A percentile compares a stretch with the other conserved stretches of the same genome.
Conservation (phyloP, 37 sponge, comb jelly and placozoan species). For the Chondrilla cf. caribensis region DNA sequence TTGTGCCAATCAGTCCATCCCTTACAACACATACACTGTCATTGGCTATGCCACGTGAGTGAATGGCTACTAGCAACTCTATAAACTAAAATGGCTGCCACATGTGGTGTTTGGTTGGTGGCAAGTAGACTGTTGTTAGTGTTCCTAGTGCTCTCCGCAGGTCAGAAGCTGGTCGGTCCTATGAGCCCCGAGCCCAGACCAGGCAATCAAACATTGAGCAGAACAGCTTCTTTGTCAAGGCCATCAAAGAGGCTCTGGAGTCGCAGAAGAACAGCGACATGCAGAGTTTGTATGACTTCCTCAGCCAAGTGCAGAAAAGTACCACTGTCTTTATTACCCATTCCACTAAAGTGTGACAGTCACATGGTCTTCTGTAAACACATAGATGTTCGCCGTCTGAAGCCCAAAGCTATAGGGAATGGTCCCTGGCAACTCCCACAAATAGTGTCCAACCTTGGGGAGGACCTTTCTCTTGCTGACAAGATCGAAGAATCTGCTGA, state of each 20-base stretch:
- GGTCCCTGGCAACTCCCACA: slow-evolving; percentile 71
- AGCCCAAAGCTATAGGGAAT: background rate
- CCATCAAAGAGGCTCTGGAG: slow-evolving; percentile 54
- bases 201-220: slow-evolving; percentile 10
- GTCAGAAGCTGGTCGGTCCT: slow-evolving; percentile 64
- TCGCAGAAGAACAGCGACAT: slow-evolving; percentile 20
- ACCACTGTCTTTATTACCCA: no score
- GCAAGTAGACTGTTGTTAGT: no score
- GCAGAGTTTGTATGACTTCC: slow-evolving; percentile 41
- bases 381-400: background rate
- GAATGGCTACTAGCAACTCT: background rate
- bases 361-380: background rate
- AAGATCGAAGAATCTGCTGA: slow-evolving; percentile 17
- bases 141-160: no score
- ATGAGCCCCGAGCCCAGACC: slow-evolving; percentile 31
- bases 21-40: slow-evolving; percentile 26
- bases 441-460: slow-evolving; percentile 60
- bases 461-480: slow-evolving; percentile 55
- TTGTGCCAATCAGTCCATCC: background rate
- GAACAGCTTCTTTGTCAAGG: slow-evolving; percentile 76
- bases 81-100: no score
- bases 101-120: no score
- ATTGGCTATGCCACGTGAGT: slow-evolving; percentile 25
- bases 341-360: slow-evolving; percentile 2
- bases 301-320: slow-evolving; percentile 37